Evolutionary conservation across 2,113 vertebrate species (phyloP), one percentile per base, ranked within the genome.

Genomic region (Murina feae): DNA sequence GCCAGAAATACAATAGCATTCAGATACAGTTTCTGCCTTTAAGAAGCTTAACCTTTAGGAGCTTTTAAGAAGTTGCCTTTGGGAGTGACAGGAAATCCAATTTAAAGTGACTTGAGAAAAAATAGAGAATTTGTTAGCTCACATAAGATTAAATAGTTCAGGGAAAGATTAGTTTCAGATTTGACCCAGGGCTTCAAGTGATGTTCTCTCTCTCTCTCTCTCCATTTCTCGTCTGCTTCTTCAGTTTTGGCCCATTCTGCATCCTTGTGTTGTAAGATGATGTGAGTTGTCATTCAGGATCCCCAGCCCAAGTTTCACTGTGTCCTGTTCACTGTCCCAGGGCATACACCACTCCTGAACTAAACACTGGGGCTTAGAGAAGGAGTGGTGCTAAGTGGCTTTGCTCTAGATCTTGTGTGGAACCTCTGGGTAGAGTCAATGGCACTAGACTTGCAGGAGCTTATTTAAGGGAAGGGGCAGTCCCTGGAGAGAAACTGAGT

Each of bases 31-130:
- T 80, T 84, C 58, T 93, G 11, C 18, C 39, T 20, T 53, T 88
- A 95, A 95, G 82, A 93, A 95, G 37, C 30, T 75, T 68, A 51
- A 79, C 37, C 37, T 91, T 78, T 60, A 44, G 72, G 60, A 78
- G 37, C 8, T 65, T 32, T 84, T 93, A 88, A 85, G 76, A 87
- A 47, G n/a, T 17, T 87, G 30, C 6, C 51, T 3, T 37, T 69
- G 37, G 21, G 23, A 94, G 37, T 58, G 53, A 90, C 8, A 88
- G 58, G 91, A 93, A 94, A 75, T 10, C 9, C 20, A 90, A 80
- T n/a, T 35, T 74, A 69, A 65, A 92, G 90, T 75, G 71, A 80
- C n/a, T n/a, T 35, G 47, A n/a, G 30, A 7, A 58, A 51, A 82
- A 65, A 35, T 2, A 86, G 60, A 32, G 23, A 83, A 87, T 65